Evolutionary conservation across 2,888 invertebrate species (phyloP).

Genomic region (Electrophaes corylata): DNA sequence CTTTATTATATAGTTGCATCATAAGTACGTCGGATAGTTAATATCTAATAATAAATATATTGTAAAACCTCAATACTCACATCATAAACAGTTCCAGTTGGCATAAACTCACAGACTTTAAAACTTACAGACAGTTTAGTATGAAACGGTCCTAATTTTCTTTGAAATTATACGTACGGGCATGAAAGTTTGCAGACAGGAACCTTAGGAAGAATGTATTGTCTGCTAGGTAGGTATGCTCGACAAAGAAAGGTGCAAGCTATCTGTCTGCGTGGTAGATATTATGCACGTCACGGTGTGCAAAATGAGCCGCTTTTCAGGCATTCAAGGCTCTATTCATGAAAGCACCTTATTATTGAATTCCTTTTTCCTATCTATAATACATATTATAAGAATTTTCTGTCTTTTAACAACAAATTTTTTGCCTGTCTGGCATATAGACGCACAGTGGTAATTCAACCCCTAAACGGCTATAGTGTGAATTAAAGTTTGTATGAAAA

Average conservation of each 20-base stretch:
- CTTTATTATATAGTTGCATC: no score
- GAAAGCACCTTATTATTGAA: not conserved
- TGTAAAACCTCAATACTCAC: no score
- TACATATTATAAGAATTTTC: no score
- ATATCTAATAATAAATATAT: no score
- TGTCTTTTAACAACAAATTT: no score
- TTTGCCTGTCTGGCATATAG: no score
- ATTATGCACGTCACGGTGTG: slow-evolving; percentile 43
- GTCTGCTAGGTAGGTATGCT: slow-evolving; percentile 36
- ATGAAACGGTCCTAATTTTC: slow-evolving; percentile 54
- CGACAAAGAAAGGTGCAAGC: slow-evolving; percentile 57
- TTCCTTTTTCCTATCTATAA: no score
- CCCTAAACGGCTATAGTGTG: no score
- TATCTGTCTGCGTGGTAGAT: slow-evolving; percentile 44
- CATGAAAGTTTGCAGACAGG: slow-evolving; percentile 62
- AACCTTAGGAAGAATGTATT: slow-evolving; percentile 55
- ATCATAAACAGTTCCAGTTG: not conserved
- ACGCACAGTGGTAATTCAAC: no score
- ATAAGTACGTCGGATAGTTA: no score
- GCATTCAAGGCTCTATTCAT: slow-evolving; percentile 23
- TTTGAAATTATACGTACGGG: slow-evolving; percentile 56
- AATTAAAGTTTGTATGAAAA: no score
- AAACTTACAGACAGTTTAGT: slow-evolving; percentile 8
- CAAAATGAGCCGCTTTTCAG: slow-evolving; percentile 36
- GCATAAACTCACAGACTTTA: slow-evolving; percentile 4